Percentiles rank a stretch among this genome's conserved stretches.
These are phyloP conservation scores for Bothrops jararaca DNA, from an alignment of 2,113 vertebrate genomes.

Conservation along the genomic window DNA sequence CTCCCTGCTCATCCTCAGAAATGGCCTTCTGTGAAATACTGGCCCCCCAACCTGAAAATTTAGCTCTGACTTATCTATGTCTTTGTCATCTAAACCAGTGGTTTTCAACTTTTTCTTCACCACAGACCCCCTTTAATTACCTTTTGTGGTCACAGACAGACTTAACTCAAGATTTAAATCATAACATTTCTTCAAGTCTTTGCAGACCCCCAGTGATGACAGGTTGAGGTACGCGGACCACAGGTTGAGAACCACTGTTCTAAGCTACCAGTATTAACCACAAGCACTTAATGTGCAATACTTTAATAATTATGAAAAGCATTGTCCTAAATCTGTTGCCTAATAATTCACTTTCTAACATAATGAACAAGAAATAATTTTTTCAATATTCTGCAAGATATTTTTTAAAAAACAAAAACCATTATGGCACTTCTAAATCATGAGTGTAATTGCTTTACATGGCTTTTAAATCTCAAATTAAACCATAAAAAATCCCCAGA, in stretches of 20 bases:
- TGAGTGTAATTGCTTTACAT: background rate
- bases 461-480: background rate
- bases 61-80: background rate
- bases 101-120: background rate
- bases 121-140: background rate
- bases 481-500: background rate
- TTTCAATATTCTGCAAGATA: background rate
- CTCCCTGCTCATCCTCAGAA: background rate
- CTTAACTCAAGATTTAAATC: background rate
- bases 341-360: background rate
- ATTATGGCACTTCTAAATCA: background rate
- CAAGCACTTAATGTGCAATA: background rate
- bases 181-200: too few species aligned
- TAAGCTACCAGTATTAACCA: background rate
- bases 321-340: background rate
- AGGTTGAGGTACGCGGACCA: too few species aligned
- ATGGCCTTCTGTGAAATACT: background rate
- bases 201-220: too few species aligned
- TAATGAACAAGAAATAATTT: background rate
- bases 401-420: background rate
- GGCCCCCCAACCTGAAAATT: background rate
- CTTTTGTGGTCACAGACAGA: background rate
- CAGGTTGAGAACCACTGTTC: too few species aligned
- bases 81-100: background rate
- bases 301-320: background rate